phyloP scores from a whole-genome alignment of 2,888 invertebrate genomes.

The Caenorhabditis wallacei region DNA sequence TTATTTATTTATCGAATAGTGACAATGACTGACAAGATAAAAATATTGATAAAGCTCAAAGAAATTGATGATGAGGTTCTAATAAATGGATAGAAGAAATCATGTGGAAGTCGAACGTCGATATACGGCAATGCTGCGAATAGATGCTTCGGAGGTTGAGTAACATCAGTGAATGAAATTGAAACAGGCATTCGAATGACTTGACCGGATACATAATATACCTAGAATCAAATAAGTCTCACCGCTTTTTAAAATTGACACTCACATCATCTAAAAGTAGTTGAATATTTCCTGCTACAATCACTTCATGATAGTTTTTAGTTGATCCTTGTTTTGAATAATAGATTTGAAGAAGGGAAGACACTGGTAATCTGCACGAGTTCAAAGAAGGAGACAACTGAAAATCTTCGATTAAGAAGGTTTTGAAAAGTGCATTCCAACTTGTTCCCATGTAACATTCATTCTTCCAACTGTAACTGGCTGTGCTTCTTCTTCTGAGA shows the following conservation, averaged over 20 bases:
- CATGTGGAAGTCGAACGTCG: slow-evolving; percentile 59
- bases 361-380: slow-evolving; percentile 50
- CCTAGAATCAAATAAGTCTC: slow-evolving; percentile 12
- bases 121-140: slow-evolving; percentile 63
- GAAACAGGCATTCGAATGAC: slow-evolving; percentile 39
- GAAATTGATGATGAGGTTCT: background rate
- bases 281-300: slow-evolving; percentile 52
- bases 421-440: background rate
- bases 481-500: slow-evolving; percentile 42
- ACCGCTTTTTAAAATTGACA: background rate
- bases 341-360: slow-evolving; percentile 52
- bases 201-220: slow-evolving; percentile 35
- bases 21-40: background rate
- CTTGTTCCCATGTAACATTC: slow-evolving; percentile 59
- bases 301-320: slow-evolving; percentile 37
- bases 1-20: background rate
- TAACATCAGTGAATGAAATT: slow-evolving; percentile 45
- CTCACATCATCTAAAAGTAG: slow-evolving; percentile 47
- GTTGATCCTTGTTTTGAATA: slow-evolving; percentile 56
- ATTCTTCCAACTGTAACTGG: slow-evolving; percentile 27
- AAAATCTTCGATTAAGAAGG: background rate
- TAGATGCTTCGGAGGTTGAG: slow-evolving; percentile 48
- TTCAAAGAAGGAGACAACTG: slow-evolving; percentile 31
- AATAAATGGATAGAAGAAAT: slow-evolving; percentile 65
- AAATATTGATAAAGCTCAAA: background rate